Evolutionary conservation across 1,140 invertebrate species (phyloP), one percentile per base, ranked within the genome.

Genomic region (Heterodera carotae): DNA sequence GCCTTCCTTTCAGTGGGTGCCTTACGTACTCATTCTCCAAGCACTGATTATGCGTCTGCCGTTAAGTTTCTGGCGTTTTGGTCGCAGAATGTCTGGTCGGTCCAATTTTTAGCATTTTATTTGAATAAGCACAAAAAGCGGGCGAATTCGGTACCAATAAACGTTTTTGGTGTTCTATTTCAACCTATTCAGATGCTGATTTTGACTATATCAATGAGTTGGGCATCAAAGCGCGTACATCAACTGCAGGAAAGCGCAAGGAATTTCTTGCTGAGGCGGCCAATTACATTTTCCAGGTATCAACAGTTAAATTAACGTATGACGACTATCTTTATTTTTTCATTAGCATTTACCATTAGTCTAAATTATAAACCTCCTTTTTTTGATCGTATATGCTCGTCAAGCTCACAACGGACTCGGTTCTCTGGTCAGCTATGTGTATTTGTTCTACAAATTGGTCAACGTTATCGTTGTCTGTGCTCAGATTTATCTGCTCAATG

Each of bases 1-100:
- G 0, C 7, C 22, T 64, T 66, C 12, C 31, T 62, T 27, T 22
- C 67, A 76, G 62, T 76, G 75, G 75, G 75, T 76, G 34, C 75
- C 75, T 29, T 76, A 43, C 31, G 67, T 76, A 22, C 62, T 76
- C 56, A 33, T 69, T n/a, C 66, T 76, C 56, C 75, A 76, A 31
- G 67, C 62, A 5, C 6, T 69, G 33, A 8, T 39, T 56, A 56
- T 69, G 64, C 69, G 69, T 31, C 27, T 67, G 15, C 75, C 75
- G 25, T 56, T 66, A n/a, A 39, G 33, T 10, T 29, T 76, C 39
- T 76, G 75, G 75, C 27, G 53, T 43, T 43, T 68, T 6, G 67
- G 67, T 15, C 62, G 53, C 34, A 67, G 25, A 29, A 34, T 53
- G 36, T 69, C 27, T 25, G 53, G 39, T 69, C 10, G 25, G 34